Conservation (phyloP, 2,888 invertebrate genomes). For the Drosophila pullipes region DNA sequence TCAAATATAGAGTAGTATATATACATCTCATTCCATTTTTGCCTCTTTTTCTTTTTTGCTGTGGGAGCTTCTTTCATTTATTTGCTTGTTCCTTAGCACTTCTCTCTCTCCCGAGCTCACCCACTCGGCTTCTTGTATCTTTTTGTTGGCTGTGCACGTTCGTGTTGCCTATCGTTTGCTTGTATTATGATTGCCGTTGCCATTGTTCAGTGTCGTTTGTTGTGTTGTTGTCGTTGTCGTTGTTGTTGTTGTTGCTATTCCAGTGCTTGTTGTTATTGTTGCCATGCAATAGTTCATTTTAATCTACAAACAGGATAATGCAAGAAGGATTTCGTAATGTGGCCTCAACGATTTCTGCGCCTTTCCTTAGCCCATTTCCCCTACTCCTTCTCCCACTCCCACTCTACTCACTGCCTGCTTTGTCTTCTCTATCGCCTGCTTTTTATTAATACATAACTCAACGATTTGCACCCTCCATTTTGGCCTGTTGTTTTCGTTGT, state of each 20-base stretch:
- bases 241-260: conserved; percentile 19
- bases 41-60: conserved; percentile 1
- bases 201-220: conserved; percentile 61
- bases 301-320: conserved; percentile 79
- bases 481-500: conserved; percentile 22
- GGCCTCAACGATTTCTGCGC: conserved; percentile 52
- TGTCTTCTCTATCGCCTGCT: conserved; percentile 58
- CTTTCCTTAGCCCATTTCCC: conserved; percentile 26
- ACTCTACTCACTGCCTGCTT: conserved; percentile 24
- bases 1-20: conserved; percentile 14
- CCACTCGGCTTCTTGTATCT: conserved; percentile 10
- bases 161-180: conserved; percentile 79
- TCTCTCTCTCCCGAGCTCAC: conserved; percentile 29
- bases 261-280: conserved; percentile 45
- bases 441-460: conserved; percentile 64
- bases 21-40: conserved; percentile 21
- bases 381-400: background rate
- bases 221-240: conserved; percentile 32
- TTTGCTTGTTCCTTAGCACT: conserved; percentile 44
- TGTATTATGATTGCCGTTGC: conserved; percentile 75
- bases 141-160: conserved; percentile 54
- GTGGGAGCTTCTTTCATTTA: conserved; percentile 41
- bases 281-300: conserved; percentile 80
- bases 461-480: conserved; percentile 44
- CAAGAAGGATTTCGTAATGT: conserved; percentile 80